Evolutionary conservation across 2,113 vertebrate genomes (phyloP).

Genomic region (Parus major): DNA sequence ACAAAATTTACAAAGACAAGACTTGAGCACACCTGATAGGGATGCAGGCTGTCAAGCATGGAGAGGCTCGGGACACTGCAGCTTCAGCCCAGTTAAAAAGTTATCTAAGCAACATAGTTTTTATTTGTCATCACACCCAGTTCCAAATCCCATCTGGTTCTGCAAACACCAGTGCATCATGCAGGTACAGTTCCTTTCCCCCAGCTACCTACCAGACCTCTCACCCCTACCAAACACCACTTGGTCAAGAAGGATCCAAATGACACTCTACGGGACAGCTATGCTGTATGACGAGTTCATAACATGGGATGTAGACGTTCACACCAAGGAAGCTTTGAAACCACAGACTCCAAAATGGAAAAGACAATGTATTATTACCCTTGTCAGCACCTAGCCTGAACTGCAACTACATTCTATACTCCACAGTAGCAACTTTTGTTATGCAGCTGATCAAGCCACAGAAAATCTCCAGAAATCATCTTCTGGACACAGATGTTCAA

Average conservation of each 20-base stretch:
- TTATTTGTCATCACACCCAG: neutral
- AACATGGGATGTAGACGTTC: neutral
- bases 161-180: neutral
- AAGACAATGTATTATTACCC: neutral
- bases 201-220: neutral
- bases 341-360: neutral
- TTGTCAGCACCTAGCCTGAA: neutral
- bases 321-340: neutral
- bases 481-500: neutral
- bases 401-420: neutral
- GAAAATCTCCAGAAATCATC: neutral
- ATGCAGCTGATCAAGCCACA: neutral
- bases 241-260: neutral
- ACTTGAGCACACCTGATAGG: neutral
- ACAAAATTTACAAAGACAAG: neutral
- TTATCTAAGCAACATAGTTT: neutral
- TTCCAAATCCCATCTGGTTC: neutral
- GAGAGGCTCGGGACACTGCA: neutral
- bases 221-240: neutral
- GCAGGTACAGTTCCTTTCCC: neutral
- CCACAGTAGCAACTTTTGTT: neutral
- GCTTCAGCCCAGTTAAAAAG: neutral
- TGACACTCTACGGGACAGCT: neutral
- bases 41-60: fast-evolving
- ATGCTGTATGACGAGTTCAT: neutral